Percentiles rank a stretch among this genome's conserved stretches.
Evolutionary conservation across 2,113 vertebrate genomes (phyloP).

Genomic region (Argyrosomus japonicus): DNA sequence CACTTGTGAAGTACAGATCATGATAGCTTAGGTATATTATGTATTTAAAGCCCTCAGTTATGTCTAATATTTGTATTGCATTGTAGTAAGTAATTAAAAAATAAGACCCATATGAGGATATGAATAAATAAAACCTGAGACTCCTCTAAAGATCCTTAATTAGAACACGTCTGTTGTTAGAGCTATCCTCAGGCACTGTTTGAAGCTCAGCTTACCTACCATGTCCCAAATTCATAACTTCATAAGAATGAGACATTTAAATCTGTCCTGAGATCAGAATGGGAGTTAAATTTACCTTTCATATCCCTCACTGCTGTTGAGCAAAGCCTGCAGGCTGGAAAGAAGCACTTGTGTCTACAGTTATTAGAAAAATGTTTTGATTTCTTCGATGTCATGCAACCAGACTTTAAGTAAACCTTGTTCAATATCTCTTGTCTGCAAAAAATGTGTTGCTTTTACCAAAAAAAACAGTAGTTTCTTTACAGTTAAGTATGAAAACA

Average conservation of each 20-base stretch:
- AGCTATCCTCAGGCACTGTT: constrained; percentile 10
- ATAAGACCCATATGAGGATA: neutral
- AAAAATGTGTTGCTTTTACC: neutral
- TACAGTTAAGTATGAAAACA: neutral
- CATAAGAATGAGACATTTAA: constrained; percentile 3
- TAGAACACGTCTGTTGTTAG: constrained; percentile 11
- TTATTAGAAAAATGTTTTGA: constrained; percentile 19
- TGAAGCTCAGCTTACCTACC: neutral
- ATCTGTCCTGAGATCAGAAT: constrained; percentile 20
- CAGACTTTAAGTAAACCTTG: neutral
- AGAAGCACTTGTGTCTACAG: neutral
- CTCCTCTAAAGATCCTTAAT: constrained; percentile 5
- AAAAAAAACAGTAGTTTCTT: neutral
- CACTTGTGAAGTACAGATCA: neutral
- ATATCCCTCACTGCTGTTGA: neutral
- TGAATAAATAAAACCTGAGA: constrained; percentile 14
- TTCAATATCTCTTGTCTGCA: neutral
- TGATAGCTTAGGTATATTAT: neutral
- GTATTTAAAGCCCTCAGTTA: constrained; percentile 1
- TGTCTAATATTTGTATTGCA: neutral
- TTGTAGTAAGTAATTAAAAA: neutral
- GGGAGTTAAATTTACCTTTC: neutral
- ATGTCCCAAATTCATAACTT: constrained; percentile 22
- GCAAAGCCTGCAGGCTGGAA: constrained; percentile 5
- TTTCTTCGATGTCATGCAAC: neutral